phyloP scores from a whole-genome alignment of 1,140 invertebrate genomes.

The Centruroides vittatus region DNA sequence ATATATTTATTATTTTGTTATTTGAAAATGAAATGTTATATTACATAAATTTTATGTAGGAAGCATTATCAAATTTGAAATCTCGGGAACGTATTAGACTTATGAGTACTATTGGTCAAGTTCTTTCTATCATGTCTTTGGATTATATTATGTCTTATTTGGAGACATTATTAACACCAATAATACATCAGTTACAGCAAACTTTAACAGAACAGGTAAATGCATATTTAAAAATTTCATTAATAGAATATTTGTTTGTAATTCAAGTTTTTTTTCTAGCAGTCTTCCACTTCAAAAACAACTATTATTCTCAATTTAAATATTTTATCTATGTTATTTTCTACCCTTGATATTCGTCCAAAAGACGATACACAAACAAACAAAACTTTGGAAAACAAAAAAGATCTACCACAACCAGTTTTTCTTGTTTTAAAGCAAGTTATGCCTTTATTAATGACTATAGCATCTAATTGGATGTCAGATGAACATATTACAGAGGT shows the following conservation, averaged over 20 bases:
- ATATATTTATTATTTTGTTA: background rate
- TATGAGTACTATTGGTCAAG: constrained; percentile 60
- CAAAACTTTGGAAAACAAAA: background rate
- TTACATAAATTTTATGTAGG: no score
- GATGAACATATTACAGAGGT: constrained; percentile 44
- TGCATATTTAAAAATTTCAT: no score
- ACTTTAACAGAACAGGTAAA: no score
- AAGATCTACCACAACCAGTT: constrained; percentile 29
- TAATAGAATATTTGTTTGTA: no score
- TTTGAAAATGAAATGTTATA: no score
- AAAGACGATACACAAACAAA: constrained; percentile 6
- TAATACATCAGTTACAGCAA: constrained; percentile 36
- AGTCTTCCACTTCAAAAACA: no score
- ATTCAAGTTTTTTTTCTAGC: no score
- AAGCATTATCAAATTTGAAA: constrained; percentile 28
- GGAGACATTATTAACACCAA: constrained; percentile 48
- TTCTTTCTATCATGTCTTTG: constrained; percentile 48
- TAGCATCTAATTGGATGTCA: constrained; percentile 39
- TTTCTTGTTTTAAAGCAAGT: constrained; percentile 43
- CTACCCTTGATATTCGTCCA: constrained; percentile 40
- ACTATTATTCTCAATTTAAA: constrained; percentile 42
- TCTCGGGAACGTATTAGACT: constrained; percentile 48
- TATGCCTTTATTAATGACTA: constrained; percentile 38
- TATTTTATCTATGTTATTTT: constrained; percentile 53
- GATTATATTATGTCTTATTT: constrained; percentile 50